Percentiles rank a stretch among this genome's conserved stretches.
These are phyloP conservation scores for Heterotilapia buettikoferi DNA, from an alignment of 2,113 vertebrate species.

Conservation along the genomic window DNA sequence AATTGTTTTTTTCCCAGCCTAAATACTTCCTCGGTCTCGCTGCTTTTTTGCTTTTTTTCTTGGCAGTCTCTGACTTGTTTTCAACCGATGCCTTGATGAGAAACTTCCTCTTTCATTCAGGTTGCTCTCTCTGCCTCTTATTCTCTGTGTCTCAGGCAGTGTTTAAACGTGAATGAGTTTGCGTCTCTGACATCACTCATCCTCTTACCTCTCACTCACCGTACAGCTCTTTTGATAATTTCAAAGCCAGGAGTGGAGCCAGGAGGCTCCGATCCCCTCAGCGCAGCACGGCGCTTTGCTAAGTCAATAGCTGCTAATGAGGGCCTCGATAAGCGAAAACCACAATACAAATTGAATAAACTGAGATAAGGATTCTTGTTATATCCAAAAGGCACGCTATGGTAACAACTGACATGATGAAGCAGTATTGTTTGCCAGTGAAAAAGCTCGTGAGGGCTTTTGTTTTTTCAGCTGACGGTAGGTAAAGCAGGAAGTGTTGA, in stretches of 20 bases:
- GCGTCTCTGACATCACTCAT: slow-evolving; percentile 38
- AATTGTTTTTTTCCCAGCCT: neutral
- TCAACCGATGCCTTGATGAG: slow-evolving; percentile 4
- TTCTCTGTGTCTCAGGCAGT: slow-evolving; percentile 13
- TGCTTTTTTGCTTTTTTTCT: neutral
- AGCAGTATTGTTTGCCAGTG: slow-evolving; percentile 35
- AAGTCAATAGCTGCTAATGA: slow-evolving; percentile 65
- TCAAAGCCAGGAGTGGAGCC: slow-evolving; percentile 40
- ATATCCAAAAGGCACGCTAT: slow-evolving; percentile 24
- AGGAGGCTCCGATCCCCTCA: neutral
- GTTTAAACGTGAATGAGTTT: slow-evolving; percentile 27
- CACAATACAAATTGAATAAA: slow-evolving; percentile 55
- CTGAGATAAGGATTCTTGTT: slow-evolving; percentile 43
- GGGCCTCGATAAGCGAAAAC: slow-evolving; percentile 8
- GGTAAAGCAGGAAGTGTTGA: slow-evolving; percentile 18
- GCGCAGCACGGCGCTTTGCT: slow-evolving; percentile 32
- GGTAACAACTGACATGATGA: slow-evolving; percentile 38
- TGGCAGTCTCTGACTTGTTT: neutral
- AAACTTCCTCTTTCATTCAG: slow-evolving; percentile 55
- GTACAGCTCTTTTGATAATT: slow-evolving; percentile 45
- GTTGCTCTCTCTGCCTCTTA: slow-evolving; percentile 31
- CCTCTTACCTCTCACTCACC: slow-evolving; percentile 48
- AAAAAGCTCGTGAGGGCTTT: slow-evolving; percentile 27
- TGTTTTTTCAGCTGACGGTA: slow-evolving; percentile 17
- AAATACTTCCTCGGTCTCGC: slow-evolving; percentile 35